Evolutionary conservation across 2,888 invertebrate species (phyloP), one percentile per base, ranked within the genome.

Genomic region (Aproaerema taeniolella): DNA sequence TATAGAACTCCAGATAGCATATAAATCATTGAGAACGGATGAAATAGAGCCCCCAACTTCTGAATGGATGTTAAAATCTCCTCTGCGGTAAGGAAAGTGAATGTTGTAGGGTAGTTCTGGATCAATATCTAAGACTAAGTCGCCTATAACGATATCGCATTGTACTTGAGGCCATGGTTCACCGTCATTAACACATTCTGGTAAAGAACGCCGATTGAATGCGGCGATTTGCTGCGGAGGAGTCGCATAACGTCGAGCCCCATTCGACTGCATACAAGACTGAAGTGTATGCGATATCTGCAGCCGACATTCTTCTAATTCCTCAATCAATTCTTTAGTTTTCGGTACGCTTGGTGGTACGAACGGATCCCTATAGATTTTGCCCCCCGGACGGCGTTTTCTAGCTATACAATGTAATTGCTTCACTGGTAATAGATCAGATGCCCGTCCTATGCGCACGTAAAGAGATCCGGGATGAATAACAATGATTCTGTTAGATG

Each of bases 391-490:
- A 25, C 87, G 78, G 17, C 90, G 79, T 67, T 89, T 90, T 43
- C 95, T 89, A 0, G 95, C 96, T 41, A 96, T 90, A 32, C 94
- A 95, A 77, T 98, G 97, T 1, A 97, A 87, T 42, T 97, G 88
- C 25, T 93, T 93, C 39, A 93, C 89, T 7, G 98, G 98, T 65
- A 94, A 90, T 2, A 95, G 85, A 72, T 98, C 98, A 0, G 96
- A 95, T 1, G 97, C 97, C 55, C 95, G 85, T 1, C 98, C 98
- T 64, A 98, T 94, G 46, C 97, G 88, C 14, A 98, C 88, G 71
- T 95, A 93, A 33, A 94, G 89, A 0, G 97, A 98, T 5, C 98
- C 98, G 12, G 98, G 97, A 67, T 98, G 97, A 40, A 98, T 96
- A n/a, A 98, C 93, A 43, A 98, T 93, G 29, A 95, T 93, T 44